Evolutionary conservation across 2,888 invertebrate species (phyloP).

Genomic region (Apotomis betuletana): DNA sequence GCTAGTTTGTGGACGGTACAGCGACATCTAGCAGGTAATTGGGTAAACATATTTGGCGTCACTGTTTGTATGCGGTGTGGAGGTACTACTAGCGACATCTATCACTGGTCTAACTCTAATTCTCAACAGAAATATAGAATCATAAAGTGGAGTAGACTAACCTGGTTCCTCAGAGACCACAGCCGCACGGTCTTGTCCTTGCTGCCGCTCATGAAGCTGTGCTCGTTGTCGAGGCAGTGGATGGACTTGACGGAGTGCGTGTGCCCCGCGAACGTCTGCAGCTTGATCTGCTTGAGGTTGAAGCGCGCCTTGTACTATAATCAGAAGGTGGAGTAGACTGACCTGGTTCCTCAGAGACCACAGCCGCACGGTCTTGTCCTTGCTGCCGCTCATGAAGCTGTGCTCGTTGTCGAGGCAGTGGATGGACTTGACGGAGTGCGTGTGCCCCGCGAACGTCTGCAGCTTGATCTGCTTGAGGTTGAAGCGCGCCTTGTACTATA

Average conservation of each 20-base stretch:
- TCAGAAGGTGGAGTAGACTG: constrained; percentile 15
- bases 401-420: background rate
- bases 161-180: constrained; percentile 96
- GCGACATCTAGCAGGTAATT: too few relatives aligned
- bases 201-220: constrained; percentile 93
- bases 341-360: constrained; percentile 97
- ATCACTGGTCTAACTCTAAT: too few relatives aligned
- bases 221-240: background rate
- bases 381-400: constrained; percentile 94
- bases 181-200: constrained; percentile 97
- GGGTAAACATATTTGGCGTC: too few relatives aligned
- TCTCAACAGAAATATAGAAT: too few relatives aligned
- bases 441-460: constrained; percentile 95
- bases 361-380: constrained; percentile 97
- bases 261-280: constrained; percentile 96
- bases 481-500: background rate
- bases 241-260: constrained; percentile 86
- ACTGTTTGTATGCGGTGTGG: too few relatives aligned
- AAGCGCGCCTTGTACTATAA: background rate
- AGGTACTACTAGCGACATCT: too few relatives aligned
- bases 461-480: constrained; percentile 90
- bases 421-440: constrained; percentile 86
- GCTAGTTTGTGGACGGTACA: too few relatives aligned
- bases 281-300: constrained; percentile 88
- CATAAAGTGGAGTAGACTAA: constrained; percentile 49